phyloP scores from a whole-genome alignment of 2,888 invertebrate species.

The Terebella lapidaria region DNA sequence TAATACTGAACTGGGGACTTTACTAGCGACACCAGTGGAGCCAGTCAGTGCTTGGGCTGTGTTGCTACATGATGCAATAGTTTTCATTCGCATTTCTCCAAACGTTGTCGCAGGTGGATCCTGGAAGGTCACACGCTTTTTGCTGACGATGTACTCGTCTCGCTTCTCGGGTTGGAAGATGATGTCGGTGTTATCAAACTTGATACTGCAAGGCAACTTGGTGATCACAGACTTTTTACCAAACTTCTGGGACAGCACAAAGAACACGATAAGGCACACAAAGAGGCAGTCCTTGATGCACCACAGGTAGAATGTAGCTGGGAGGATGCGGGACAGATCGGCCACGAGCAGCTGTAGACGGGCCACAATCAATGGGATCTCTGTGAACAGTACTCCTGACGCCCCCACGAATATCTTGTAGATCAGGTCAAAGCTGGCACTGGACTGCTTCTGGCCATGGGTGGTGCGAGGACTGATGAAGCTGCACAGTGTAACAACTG shows the following conservation, averaged over 20 bases:
- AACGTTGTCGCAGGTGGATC: conserved; percentile 1
- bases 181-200: conserved; percentile 21
- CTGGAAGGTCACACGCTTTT: conserved; percentile 4
- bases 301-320: conserved; percentile 26
- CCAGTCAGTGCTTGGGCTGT: no score
- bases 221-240: conserved; percentile 9
- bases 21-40: no score
- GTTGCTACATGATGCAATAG: not conserved
- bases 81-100: no score
- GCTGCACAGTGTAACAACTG: conserved; percentile 23
- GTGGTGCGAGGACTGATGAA: conserved; percentile 21
- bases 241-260: conserved; percentile 14
- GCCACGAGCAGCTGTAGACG: conserved; percentile 21
- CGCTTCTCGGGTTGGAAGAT: conserved; percentile 28
- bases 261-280: conserved; percentile 15
- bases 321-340: conserved; percentile 3
- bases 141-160: conserved; percentile 24
- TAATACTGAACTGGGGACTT: no score
- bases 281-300: conserved; percentile 23
- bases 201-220: conserved; percentile 6
- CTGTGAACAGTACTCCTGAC: conserved; percentile 23
- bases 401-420: conserved; percentile 18
- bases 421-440: conserved; percentile 5
- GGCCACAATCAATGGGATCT: conserved; percentile 26
- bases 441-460: conserved; percentile 4